These are phyloP conservation scores for Drosophila ficusphila DNA, from an alignment of 1,140 invertebrate genomes.

Conservation along the genomic window DNA sequence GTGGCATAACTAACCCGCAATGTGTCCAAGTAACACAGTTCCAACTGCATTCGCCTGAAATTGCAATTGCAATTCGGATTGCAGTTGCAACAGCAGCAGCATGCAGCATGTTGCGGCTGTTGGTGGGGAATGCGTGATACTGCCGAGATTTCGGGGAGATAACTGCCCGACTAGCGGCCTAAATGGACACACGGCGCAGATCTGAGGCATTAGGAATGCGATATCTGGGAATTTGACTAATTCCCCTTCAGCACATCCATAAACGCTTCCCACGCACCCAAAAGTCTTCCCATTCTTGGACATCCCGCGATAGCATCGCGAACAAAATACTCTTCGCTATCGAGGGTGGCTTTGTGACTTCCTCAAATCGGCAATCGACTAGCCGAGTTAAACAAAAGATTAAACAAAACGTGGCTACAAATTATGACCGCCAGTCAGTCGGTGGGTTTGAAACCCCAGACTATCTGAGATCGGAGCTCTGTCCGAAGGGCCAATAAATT, in stretches of 20 bases:
- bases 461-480: slow-evolving; percentile 56
- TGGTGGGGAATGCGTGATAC: slow-evolving; percentile 66
- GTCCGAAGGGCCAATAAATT: slow-evolving; percentile 57
- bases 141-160: slow-evolving; percentile 36
- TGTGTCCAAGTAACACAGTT: slow-evolving; percentile 68
- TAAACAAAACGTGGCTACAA: slow-evolving; percentile 56
- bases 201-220: slow-evolving; percentile 13
- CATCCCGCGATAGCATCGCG: slow-evolving; percentile 44
- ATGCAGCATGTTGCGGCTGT: slow-evolving; percentile 17
- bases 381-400: slow-evolving; percentile 45
- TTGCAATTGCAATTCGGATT: slow-evolving; percentile 50
- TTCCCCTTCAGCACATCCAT: not conserved
- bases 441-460: slow-evolving; percentile 25
- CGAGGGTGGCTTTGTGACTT: slow-evolving; percentile 66
- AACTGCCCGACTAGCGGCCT: slow-evolving; percentile 19
- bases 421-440: slow-evolving; percentile 45
- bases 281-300: slow-evolving; percentile 1
- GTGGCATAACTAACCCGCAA: slow-evolving; percentile 76
- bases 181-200: slow-evolving; percentile 6
- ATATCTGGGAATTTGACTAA: slow-evolving; percentile 27
- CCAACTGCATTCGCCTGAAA: slow-evolving; percentile 32
- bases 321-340: slow-evolving; percentile 23
- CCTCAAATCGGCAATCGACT: slow-evolving; percentile 8
- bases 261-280: slow-evolving; percentile 34
- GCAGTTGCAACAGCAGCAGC: slow-evolving; percentile 44